Evolutionary conservation across 1,140 invertebrate species (phyloP), one percentile per base, ranked within the genome.

Genomic region (Heliconius hewitsoni): DNA sequence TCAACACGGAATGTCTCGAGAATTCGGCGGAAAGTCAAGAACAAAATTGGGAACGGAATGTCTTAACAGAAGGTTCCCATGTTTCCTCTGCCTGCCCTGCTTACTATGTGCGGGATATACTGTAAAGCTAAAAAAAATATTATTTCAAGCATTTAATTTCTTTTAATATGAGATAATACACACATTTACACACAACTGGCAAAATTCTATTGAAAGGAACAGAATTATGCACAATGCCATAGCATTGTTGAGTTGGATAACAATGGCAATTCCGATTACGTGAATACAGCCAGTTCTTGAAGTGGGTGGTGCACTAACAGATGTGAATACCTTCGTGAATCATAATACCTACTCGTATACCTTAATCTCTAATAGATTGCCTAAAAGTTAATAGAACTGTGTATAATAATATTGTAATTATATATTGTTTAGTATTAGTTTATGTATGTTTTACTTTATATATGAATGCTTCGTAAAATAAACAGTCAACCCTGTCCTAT

Each of bases 181-280:
- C 23, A 66, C 23, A 30, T 66, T 27, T 30, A 66, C 16, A 66
- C 1, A 27, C 11, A 30, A 66, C 23, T 27, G 11, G 57, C 30
- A 66, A 66, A 66, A 66, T 27, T 66, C 60, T 66, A 66, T 66
- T 66, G 23, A 66, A 27, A 66, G 55, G n/a, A 57, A 23, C 55
- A 66, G n/a, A 27, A 66, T n/a, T 39, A 72, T 72, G n/a, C 34
- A 72, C 71, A 37, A 37, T 37, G 34, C 34, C 19, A 71, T 75
- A 75, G 46, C n/a, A 52, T 27, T 73, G 19, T 57, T 34, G 52
- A 55, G 23, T 79, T 79, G 73, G 72, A 71, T 79, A 79, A 79
- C 60, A 79, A 79, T 79, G 60, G 73, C 55, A 75, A 79, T 75
- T 71, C 34, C 34, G 73, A 79, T 79, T 79, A 78, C 72, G 77